Evolutionary conservation across 2,888 invertebrate genomes (phyloP).

Genomic region (Protophormia terraenovae): DNA sequence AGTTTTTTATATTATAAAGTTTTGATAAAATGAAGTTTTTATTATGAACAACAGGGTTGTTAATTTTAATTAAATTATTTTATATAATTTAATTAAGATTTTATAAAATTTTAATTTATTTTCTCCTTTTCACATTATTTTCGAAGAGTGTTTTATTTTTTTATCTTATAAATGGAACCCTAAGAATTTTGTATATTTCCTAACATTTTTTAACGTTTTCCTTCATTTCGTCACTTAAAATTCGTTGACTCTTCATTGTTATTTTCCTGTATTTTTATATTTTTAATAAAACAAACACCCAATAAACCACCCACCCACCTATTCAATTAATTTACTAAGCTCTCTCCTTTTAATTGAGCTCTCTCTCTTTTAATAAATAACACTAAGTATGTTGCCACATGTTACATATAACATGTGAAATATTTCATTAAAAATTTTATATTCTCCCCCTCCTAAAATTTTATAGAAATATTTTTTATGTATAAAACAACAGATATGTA

Average conservation of each 20-base stretch:
- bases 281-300: neutral
- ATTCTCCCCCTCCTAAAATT: neutral
- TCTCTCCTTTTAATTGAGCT: slow-evolving; percentile 16
- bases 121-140: too few species aligned
- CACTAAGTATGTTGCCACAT: slow-evolving; percentile 36
- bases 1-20: too few species aligned
- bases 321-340: too few species aligned
- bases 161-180: too few species aligned
- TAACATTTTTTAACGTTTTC: neutral
- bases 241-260: neutral
- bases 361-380: slow-evolving; percentile 33
- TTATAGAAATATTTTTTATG: neutral
- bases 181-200: too few species aligned
- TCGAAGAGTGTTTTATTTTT: too few species aligned
- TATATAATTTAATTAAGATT: too few species aligned
- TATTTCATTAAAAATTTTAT: neutral
- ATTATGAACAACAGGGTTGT: too few species aligned
- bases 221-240: neutral
- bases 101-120: too few species aligned
- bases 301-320: slow-evolving; percentile 36
- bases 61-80: too few species aligned
- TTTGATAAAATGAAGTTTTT: too few species aligned
- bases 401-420: neutral
- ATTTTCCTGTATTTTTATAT: too few species aligned
- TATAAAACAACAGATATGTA: neutral